phyloP scores from a whole-genome alignment of 2,113 vertebrate species.

The Odocoileus hemionus region DNA sequence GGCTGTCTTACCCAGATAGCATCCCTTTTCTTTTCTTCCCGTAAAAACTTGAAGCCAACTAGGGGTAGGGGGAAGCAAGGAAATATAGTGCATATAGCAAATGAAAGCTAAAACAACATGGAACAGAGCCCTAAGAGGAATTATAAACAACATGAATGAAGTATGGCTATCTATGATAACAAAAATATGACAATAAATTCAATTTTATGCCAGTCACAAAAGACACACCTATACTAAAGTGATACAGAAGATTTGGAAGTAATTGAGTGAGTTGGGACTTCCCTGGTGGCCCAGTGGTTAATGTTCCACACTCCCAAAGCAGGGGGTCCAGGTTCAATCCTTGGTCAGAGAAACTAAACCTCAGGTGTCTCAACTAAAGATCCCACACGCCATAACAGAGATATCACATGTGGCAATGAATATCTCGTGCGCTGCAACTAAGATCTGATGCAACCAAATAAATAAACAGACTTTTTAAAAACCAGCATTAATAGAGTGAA shows the following conservation, averaged over 20 bases:
- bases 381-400: neutral
- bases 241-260: neutral
- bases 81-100: neutral
- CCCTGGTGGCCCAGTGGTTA: neutral
- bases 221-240: neutral
- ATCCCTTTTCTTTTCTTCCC: neutral
- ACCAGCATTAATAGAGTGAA: neutral
- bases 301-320: neutral
- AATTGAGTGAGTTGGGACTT: neutral
- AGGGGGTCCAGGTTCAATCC: neutral
- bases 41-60: neutral
- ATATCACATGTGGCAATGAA: neutral
- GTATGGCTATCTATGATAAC: neutral
- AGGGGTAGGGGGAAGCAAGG: neutral
- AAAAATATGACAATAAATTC: neutral
- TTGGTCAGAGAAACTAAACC: neutral
- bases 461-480: neutral
- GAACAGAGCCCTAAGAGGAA: neutral
- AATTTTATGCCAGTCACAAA: neutral
- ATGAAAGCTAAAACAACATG: neutral
- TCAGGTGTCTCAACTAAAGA: neutral
- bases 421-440: neutral
- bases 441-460: neutral
- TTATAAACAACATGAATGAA: neutral
- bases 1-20: neutral